Conservation (phyloP, 2,888 invertebrate genomes). For the Diplazon laetatorius region DNA sequence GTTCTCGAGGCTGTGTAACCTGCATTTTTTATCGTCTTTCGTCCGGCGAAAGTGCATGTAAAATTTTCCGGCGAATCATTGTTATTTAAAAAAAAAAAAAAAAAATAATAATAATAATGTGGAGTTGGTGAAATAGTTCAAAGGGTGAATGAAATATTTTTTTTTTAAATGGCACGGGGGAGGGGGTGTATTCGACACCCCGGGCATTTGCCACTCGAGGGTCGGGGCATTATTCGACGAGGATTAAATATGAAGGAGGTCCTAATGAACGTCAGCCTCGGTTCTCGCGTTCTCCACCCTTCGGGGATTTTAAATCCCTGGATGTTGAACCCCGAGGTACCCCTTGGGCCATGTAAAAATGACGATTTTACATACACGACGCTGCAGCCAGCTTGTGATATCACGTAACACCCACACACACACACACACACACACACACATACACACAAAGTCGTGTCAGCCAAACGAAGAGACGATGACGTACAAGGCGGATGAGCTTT, state of each 20-base stretch:
- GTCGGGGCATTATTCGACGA: slow-evolving; percentile 64
- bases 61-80: too few species aligned
- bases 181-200: slow-evolving; percentile 8
- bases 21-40: too few species aligned
- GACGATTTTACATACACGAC: slow-evolving; percentile 54
- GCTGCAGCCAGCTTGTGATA: slow-evolving; percentile 33
- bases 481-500: slow-evolving; percentile 42
- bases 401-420: slow-evolving; percentile 33
- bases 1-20: not conserved
- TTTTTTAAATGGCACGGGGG: not conserved
- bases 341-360: slow-evolving; percentile 56
- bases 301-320: slow-evolving; percentile 12
- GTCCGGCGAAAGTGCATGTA: too few species aligned
- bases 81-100: too few species aligned
- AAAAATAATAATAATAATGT: too few species aligned
- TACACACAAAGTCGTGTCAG: slow-evolving; percentile 3
- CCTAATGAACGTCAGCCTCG: slow-evolving; percentile 70
- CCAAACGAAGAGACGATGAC: slow-evolving; percentile 56
- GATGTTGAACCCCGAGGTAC: slow-evolving; percentile 20
- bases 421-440: slow-evolving; percentile 2
- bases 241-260: slow-evolving; percentile 75
- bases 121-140: not conserved
- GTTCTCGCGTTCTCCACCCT: slow-evolving; percentile 60
- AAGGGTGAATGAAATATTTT: slow-evolving; percentile 21
- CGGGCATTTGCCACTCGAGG: not conserved